Evolutionary conservation across 2,888 invertebrate genomes (phyloP).

Genomic region (Dynastes hyllus): DNA sequence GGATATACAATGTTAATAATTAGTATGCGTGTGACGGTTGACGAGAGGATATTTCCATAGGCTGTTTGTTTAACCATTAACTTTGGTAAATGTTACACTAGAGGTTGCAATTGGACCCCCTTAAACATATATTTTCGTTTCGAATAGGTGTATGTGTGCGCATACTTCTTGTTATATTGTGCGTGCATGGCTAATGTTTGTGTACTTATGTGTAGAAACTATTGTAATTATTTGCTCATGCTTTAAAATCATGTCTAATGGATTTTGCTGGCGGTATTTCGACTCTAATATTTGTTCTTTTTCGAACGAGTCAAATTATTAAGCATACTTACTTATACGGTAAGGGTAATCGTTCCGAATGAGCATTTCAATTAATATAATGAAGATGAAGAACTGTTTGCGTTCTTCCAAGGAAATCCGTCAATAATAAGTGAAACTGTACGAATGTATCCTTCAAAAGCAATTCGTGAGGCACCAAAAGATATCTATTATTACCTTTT

Average conservation of each 20-base stretch:
- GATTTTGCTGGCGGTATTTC: slow-evolving; percentile 50
- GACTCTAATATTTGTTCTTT: slow-evolving; percentile 46
- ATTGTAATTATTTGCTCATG: slow-evolving; percentile 50
- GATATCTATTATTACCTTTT: slow-evolving; percentile 17
- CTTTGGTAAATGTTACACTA: slow-evolving; percentile 65
- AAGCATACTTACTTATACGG: slow-evolving; percentile 20
- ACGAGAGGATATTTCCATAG: slow-evolving; percentile 27
- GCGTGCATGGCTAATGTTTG: slow-evolving; percentile 5
- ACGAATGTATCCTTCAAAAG: slow-evolving; percentile 29
- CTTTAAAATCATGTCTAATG: slow-evolving; percentile 52
- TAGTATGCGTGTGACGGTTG: slow-evolving; percentile 44
- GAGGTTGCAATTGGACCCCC: slow-evolving; percentile 51
- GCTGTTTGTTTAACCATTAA: slow-evolving; percentile 67
- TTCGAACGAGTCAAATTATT: slow-evolving; percentile 34
- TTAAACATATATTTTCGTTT: slow-evolving; percentile 44
- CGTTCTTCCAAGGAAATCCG: slow-evolving; percentile 23
- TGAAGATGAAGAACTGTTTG: slow-evolving; percentile 31
- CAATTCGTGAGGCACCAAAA: neutral
- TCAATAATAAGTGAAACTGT: slow-evolving; percentile 1
- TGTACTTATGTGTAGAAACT: slow-evolving; percentile 47
- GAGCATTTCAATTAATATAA: slow-evolving; percentile 36
- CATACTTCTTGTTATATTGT: slow-evolving; percentile 22
- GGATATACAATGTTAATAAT: slow-evolving; percentile 41
- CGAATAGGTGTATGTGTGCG: slow-evolving; percentile 10
- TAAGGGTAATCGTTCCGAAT: slow-evolving; percentile 22